A percentile compares a stretch with the other conserved stretches of the same genome.
These are phyloP conservation scores for Anguilla megastoma DNA, from an alignment of 2,797 vertebrate genomes.

Conservation along the genomic window DNA sequence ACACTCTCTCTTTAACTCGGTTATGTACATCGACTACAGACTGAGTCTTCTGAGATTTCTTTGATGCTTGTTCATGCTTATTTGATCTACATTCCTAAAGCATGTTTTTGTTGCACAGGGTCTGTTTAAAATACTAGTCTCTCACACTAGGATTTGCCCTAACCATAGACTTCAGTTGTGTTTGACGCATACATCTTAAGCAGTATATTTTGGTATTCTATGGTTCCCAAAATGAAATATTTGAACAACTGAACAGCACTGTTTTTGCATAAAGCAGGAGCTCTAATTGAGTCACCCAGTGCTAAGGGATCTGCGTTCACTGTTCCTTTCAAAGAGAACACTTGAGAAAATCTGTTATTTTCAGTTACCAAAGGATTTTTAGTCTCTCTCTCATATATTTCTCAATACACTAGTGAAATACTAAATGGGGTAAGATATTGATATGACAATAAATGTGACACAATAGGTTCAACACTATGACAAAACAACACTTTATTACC, in stretches of 20 bases:
- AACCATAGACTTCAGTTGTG: background rate
- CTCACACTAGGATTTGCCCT: background rate
- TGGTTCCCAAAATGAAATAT: background rate
- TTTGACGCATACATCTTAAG: background rate
- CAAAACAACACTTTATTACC: constrained; percentile 7
- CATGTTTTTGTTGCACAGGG: background rate
- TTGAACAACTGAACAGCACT: background rate
- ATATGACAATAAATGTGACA: background rate
- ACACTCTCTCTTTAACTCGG: background rate
- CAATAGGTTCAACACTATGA: background rate
- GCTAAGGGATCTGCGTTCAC: background rate
- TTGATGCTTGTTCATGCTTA: background rate
- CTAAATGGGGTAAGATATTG: background rate
- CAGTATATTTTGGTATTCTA: background rate
- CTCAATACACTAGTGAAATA: background rate
- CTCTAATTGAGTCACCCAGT: background rate
- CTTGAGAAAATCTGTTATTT: background rate
- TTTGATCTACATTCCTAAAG: background rate
- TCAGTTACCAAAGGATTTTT: background rate
- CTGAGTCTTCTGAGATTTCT: background rate
- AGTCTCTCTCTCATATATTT: background rate
- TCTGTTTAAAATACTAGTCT: background rate
- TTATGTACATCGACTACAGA: background rate
- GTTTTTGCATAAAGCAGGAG: background rate
- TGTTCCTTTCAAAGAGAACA: background rate